These are phyloP conservation scores for Ianthella basta DNA, from an alignment of 37 sponge, comb jelly and placozoan genomes.

Conservation along the genomic window DNA sequence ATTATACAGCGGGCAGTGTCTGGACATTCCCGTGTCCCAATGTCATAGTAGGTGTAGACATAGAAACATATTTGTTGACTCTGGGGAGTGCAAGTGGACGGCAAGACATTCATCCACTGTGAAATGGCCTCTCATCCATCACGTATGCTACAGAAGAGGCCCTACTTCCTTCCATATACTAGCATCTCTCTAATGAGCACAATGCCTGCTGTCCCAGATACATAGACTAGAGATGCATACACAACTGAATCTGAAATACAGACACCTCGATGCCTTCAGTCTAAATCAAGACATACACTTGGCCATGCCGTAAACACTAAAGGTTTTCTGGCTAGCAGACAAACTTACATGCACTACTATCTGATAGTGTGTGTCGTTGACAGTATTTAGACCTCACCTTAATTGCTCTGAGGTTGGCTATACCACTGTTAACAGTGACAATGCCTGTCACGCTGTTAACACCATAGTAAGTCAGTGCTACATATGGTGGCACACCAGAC, in stretches of 20 bases:
- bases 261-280: no score
- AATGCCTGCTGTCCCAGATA: no score
- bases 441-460: neutral
- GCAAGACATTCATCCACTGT: neutral
- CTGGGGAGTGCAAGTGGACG: neutral
- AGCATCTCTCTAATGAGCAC: no score
- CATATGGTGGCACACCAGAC: neutral
- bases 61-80: neutral
- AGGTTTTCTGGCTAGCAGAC: no score
- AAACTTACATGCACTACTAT: no score
- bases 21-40: neutral
- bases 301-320: no score
- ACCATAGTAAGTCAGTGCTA: neutral
- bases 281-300: no score
- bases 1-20: neutral
- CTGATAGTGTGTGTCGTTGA: no score
- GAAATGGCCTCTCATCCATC: neutral
- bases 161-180: no score
- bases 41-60: slow-evolving; percentile 16
- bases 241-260: no score
- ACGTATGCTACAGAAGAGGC: no score
- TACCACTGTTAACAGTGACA: neutral
- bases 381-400: neutral
- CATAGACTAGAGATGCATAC: no score
- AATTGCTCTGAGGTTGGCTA: neutral